Conservation (phyloP, 2,888 invertebrate genomes). For the Macrophya annulata region DNA sequence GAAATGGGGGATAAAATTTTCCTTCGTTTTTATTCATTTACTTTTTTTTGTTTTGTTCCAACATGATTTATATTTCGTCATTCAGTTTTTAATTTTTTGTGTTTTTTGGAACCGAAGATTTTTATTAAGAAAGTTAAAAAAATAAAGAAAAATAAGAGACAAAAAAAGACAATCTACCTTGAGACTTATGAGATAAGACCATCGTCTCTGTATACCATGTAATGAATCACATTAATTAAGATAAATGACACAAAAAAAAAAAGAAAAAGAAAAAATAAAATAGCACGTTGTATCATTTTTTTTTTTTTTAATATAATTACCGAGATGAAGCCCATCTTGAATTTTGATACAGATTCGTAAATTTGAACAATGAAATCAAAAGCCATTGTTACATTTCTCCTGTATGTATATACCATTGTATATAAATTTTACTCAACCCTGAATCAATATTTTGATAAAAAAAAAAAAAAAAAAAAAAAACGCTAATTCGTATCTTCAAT, state of each 20-base stretch:
- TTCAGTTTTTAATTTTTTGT: background rate
- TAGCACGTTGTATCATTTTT: background rate
- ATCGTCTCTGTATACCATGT: background rate
- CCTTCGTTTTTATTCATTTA: no score
- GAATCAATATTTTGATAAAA: no score
- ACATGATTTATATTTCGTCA: background rate
- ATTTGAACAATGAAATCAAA: slow-evolving; percentile 16
- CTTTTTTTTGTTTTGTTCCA: background rate
- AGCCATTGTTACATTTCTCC: background rate
- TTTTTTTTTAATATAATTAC: background rate
- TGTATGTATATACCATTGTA: no score
- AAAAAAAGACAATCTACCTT: background rate
- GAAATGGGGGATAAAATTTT: background rate
- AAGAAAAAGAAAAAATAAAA: background rate
- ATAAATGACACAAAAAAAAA: background rate
- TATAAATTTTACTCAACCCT: no score
- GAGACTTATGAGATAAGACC: background rate
- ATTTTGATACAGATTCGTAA: slow-evolving; percentile 13
- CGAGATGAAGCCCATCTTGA: background rate
- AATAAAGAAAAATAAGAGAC: no score
- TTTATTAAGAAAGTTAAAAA: background rate
- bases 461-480: no score
- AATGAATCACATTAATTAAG: slow-evolving; percentile 2
- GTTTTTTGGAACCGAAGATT: background rate
- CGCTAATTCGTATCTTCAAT: no score